Base-by-base conservation (phyloP, 2,113 vertebrate genomes). In the Toxotes chatareus region DNA sequence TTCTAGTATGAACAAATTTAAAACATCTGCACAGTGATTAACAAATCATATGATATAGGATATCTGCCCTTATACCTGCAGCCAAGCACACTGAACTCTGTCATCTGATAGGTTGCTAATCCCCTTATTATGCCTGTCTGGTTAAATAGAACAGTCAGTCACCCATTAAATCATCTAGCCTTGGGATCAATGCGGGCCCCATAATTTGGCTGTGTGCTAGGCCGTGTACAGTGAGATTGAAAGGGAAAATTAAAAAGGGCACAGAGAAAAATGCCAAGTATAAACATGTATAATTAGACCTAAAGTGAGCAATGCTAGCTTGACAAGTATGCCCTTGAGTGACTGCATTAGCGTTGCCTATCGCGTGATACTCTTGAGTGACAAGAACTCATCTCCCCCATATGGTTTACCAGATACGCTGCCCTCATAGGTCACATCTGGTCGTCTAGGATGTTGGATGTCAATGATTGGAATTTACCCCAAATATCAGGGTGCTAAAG, bases 31-130 rank as follows among this genome's bases (percentile, higher is more conserved):
- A 57, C 42, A 81, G 42, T 34, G 66, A 49, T 80, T 60, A 75
- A 27, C 27, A 57, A 74, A 85, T 80, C 67, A 81, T 86, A 64
- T 85, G 76, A 85, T 81, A 38, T 53, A 61, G 40, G 61, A 68
- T 73, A 77, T 82, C 46, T 76, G 70, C 63, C 72, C 56, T 9
- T 87, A 82, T 88, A 90, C 86, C 86, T 86, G 76, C 72, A 86
- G 82, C 86, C 70, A 60, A 82, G 69, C 79, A 71, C 84, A 77
- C 76, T 88, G 72, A 86, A 84, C 85, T 76, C 77, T 89, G 89
- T 86, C 85, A 93, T 92, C 88, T 92, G 90, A 94, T 93, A 89
- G 80, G 61, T 80, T 86, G 80, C 77, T 91, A 91, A 93, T 93
- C 91, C 84, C 73, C 78, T 89, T 86, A 88, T 93, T 88, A 87